A percentile compares a stretch with the other conserved stretches of the same genome.
Evolutionary conservation across 2,113 vertebrate species (phyloP).

Genomic region (Dermatemys mawii): DNA sequence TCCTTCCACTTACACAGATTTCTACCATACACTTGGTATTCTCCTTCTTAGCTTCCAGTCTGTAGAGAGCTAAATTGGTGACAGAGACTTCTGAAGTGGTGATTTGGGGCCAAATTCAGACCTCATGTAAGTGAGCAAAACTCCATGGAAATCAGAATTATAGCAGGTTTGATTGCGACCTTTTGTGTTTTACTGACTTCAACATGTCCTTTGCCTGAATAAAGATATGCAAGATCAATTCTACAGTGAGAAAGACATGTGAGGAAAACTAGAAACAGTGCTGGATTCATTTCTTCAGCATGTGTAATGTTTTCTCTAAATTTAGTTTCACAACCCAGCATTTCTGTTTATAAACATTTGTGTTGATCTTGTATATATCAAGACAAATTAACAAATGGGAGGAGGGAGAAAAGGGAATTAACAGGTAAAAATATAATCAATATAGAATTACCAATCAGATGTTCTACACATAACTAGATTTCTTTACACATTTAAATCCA

Average conservation of each 20-base stretch:
- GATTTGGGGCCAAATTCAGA: conserved; percentile 33
- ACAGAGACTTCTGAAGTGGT: conserved; percentile 11
- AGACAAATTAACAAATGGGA: background rate
- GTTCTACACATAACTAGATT: conserved; percentile 4
- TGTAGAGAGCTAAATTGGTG: background rate
- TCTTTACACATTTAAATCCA: conserved; percentile 9
- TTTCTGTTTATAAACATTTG: conserved; percentile 71
- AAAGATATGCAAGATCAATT: conserved; percentile 21
- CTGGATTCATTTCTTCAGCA: conserved; percentile 65
- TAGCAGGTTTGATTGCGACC: background rate
- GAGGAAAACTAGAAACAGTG: conserved; percentile 45
- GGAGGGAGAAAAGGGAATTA: background rate
- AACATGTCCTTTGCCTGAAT: conserved; percentile 31
- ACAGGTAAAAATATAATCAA: background rate
- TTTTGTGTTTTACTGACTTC: background rate
- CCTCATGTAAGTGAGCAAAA: background rate
- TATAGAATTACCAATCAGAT: conserved; percentile 33
- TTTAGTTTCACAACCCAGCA: conserved; percentile 68
- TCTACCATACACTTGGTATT: background rate
- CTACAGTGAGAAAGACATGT: conserved; percentile 53
- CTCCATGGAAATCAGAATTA: conserved; percentile 17
- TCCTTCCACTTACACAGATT: background rate
- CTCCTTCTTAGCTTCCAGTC: background rate
- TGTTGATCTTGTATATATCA: conserved; percentile 17
- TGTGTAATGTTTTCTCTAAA: conserved; percentile 69